Evolutionary conservation across 1,140 invertebrate genomes (phyloP), one percentile per base, ranked within the genome.

Genomic region (Pachyrhynchus sulphureomaculatus): DNA sequence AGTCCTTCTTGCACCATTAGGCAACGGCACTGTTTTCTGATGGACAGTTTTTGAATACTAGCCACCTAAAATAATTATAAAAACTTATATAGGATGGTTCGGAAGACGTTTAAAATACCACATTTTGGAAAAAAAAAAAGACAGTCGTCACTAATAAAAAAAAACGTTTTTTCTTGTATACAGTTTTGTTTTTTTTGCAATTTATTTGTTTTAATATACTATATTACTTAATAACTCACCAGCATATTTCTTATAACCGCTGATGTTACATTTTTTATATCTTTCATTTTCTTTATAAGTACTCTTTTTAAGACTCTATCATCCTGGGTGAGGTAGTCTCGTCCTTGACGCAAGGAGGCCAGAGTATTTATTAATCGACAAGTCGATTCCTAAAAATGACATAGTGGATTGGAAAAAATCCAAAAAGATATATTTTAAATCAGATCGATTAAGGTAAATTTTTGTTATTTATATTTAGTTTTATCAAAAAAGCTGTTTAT

Each of bases 311-410:
- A 42, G 4, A 62, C 18, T 20, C 45, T 20, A 9, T 62, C 52
- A 17, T 62, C 60, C 8, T 34, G 9, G 13, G 51, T 62, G 0
- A 62, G 44, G 23, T 62, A 62, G 13, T 62, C 60, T 23, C 60
- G 42, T 21, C 60, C 60, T 21, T 48, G 52, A 15, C 32, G 42
- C 21, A 62, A 15, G 2, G 60, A 62, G 4, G 60, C 60, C 26
- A 62, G 23, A 6, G 60, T 42, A 18, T 62, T 62, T 9, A 62
- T 62, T 18, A 62, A 26, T 41, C 60, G 55, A 33, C 41, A 62
- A 20, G 21, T 33, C 2, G 60, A 54, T 41, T 62, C 60, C 60
- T 62, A 15, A 36, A 36, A 36, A n/a, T n/a, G n/a, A n/a, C n/a
- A n/a, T n/a, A n/a, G n/a, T n/a, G n/a, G n/a, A n/a, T n/a, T n/a